phyloP scores from a whole-genome alignment of 2,113 vertebrate genomes.

The Stercorarius parasiticus region DNA sequence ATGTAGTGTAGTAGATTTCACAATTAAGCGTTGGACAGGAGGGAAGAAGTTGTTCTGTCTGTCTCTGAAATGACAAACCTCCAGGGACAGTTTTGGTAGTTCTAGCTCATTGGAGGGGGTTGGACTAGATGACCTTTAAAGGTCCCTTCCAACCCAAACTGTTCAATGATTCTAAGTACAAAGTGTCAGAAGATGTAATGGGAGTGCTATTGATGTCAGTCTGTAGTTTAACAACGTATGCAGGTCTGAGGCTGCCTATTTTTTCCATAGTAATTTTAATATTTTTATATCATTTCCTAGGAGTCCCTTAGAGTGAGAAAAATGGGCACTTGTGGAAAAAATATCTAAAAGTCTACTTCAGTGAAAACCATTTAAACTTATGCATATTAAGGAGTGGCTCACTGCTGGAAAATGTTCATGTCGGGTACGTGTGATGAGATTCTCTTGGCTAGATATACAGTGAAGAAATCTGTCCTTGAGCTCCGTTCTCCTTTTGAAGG shows the following conservation, averaged over 20 bases:
- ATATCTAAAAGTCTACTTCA: neutral
- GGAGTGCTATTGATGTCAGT: neutral
- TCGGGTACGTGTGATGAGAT: neutral
- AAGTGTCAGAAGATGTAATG: neutral
- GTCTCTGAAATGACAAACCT: neutral
- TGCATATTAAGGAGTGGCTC: neutral
- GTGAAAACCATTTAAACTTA: neutral
- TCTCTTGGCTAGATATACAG: neutral
- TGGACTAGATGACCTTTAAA: neutral
- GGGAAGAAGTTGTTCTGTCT: neutral
- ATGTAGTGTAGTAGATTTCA: neutral
- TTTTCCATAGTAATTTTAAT: neutral
- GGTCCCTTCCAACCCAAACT: neutral
- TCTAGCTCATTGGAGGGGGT: fast-evolving
- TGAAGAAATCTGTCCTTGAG: neutral
- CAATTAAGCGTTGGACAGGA: neutral
- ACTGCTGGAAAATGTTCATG: neutral
- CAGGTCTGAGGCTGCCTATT: neutral
- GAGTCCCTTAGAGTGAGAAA: neutral
- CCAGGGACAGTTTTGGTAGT: neutral
- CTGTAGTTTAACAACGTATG: neutral
- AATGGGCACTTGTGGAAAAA: neutral
- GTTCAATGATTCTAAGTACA: neutral
- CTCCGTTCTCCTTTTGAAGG: neutral
- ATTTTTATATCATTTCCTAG: neutral